These are phyloP conservation scores for Acomys russatus DNA, from an alignment of 2,797 vertebrate species.

Conservation along the genomic window DNA sequence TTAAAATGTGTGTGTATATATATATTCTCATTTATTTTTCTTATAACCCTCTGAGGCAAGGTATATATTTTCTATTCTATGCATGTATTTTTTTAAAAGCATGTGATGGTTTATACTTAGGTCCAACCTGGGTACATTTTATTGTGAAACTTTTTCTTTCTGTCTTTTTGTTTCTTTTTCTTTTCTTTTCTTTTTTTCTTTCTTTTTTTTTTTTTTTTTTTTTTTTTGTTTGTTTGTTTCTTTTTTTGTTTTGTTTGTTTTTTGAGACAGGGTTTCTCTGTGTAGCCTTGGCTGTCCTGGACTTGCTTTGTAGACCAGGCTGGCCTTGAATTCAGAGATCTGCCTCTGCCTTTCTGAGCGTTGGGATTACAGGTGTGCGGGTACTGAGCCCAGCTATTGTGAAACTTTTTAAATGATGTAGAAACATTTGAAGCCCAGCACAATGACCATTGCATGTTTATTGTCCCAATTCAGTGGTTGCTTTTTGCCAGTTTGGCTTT, in stretches of 20 bases:
- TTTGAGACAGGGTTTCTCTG: too few relatives aligned
- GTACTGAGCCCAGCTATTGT: neutral
- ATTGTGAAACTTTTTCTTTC: neutral
- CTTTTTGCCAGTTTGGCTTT: neutral
- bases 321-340: too few relatives aligned
- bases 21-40: slow-evolving; percentile 12
- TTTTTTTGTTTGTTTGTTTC: too few relatives aligned
- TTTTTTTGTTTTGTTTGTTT: too few relatives aligned
- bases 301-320: too few relatives aligned
- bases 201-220: too few relatives aligned
- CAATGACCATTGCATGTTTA: neutral
- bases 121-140: too few relatives aligned
- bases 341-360: too few relatives aligned
- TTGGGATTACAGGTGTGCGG: too few relatives aligned
- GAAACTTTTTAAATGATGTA: neutral
- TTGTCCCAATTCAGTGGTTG: neutral
- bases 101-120: too few relatives aligned
- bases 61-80: neutral
- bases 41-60: neutral
- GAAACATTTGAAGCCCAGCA: neutral
- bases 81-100: neutral
- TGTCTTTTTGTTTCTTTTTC: slow-evolving; percentile 9
- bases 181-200: neutral
- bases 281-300: too few relatives aligned
- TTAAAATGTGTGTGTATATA: too few relatives aligned